A percentile compares a stretch with the other conserved stretches of the same genome.
Evolutionary conservation across 2,797 vertebrate species (phyloP).

Genomic region (Chrosomus eos): DNA sequence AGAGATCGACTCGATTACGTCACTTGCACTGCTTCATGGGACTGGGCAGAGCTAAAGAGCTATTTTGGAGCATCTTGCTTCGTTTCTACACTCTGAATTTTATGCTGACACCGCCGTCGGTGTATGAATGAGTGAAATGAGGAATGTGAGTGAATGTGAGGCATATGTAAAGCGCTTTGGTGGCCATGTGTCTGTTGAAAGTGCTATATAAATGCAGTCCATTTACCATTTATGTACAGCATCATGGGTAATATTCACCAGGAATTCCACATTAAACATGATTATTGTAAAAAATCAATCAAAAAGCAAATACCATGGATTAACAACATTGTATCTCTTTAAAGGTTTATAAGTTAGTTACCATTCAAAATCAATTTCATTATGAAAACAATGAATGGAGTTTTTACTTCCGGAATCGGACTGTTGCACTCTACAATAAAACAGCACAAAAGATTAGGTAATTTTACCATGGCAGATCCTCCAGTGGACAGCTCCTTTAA

Average conservation of each 20-base stretch:
- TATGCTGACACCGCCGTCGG: too few relatives aligned
- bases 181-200: too few relatives aligned
- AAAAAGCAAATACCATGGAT: neutral
- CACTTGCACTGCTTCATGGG: neutral
- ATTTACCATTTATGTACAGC: too few relatives aligned
- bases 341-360: too few relatives aligned
- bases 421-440: neutral
- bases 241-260: too few relatives aligned
- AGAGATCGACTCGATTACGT: too few relatives aligned
- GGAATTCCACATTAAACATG: neutral
- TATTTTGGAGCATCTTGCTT: neutral
- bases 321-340: neutral
- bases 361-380: neutral
- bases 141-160: too few relatives aligned
- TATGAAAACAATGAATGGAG: too few relatives aligned
- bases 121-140: too few relatives aligned
- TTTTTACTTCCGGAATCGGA: neutral
- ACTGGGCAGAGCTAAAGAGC: neutral
- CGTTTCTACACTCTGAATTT: too few relatives aligned
- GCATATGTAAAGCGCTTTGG: too few relatives aligned
- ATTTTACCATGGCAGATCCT: conserved; percentile 82
- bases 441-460: neutral
- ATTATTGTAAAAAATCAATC: neutral
- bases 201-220: too few relatives aligned
- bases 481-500: conserved; percentile 71